phyloP scores from a whole-genome alignment of 1,140 invertebrate species.

The Orchestia grillus region DNA sequence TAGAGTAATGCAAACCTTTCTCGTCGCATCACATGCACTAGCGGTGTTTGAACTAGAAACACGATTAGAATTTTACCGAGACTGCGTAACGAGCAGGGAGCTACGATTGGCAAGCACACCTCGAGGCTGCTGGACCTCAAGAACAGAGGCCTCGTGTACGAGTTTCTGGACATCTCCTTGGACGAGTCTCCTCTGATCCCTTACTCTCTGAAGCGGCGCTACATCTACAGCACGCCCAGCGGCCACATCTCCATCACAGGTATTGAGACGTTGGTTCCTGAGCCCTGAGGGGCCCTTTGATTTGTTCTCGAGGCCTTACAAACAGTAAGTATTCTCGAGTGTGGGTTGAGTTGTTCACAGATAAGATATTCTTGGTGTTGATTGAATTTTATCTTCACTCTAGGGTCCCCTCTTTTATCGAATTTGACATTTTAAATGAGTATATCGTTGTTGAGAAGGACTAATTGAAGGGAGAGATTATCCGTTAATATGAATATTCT shows the following conservation, averaged over 20 bases:
- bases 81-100: too few species aligned
- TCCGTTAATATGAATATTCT: neutral
- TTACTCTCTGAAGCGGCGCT: slow-evolving; percentile 75
- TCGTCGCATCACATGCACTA: too few species aligned
- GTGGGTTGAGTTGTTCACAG: neutral
- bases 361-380: neutral
- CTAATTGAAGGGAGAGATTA: neutral
- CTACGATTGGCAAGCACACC: slow-evolving; percentile 75
- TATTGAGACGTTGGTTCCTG: slow-evolving; percentile 63
- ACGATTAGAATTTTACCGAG: too few species aligned
- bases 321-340: neutral
- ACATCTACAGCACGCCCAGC: slow-evolving; percentile 75
- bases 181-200: slow-evolving; percentile 77
- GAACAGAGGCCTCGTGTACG: slow-evolving; percentile 74
- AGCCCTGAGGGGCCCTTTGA: neutral
- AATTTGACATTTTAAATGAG: neutral
- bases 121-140: slow-evolving; percentile 76
- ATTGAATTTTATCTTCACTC: neutral
- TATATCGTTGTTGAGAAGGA: neutral
- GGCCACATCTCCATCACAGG: slow-evolving; percentile 73
- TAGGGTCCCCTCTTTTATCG: neutral
- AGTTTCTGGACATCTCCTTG: slow-evolving; percentile 76
- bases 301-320: neutral
- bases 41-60: too few species aligned
- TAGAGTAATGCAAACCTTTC: too few species aligned